phyloP scores from a whole-genome alignment of 2,888 invertebrate species.

The Xestoiulus laeticollis region DNA sequence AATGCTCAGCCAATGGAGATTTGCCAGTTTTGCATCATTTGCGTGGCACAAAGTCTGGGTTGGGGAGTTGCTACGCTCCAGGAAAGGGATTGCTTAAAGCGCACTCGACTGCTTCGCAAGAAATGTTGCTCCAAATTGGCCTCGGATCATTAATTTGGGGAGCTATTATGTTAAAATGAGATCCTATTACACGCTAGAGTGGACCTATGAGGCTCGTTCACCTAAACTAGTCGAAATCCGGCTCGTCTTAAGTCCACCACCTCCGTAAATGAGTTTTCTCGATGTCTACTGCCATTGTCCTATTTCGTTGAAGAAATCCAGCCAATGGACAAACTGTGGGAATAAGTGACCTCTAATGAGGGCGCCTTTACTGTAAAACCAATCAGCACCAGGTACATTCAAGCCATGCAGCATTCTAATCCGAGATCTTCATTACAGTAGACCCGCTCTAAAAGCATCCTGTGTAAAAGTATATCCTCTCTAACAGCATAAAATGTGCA shows the following conservation, averaged over 20 bases:
- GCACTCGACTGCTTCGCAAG: slow-evolving; percentile 47
- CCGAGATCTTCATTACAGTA: not conserved
- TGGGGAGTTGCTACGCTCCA: not conserved
- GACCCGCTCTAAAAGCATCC: too few relatives aligned
- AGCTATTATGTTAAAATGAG: slow-evolving; percentile 54
- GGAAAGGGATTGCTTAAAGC: slow-evolving; percentile 24
- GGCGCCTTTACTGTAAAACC: not conserved
- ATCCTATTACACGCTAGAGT: slow-evolving; percentile 54
- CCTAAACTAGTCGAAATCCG: slow-evolving; percentile 39
- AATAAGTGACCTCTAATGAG: slow-evolving; percentile 24
- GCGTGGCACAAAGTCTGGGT: not conserved
- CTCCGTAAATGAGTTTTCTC: slow-evolving; percentile 12
- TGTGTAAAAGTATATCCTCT: too few relatives aligned
- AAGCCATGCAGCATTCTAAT: not conserved
- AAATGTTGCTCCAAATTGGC: slow-evolving; percentile 52
- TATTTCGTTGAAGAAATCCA: not conserved
- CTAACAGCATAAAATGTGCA: too few relatives aligned
- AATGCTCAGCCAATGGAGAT: not conserved
- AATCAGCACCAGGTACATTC: not conserved
- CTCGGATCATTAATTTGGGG: slow-evolving; percentile 53
- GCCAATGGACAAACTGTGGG: not conserved
- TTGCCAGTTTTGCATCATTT: slow-evolving; percentile 15
- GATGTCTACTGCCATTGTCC: not conserved
- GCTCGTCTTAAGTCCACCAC: not conserved
- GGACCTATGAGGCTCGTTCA: slow-evolving; percentile 50